Base-by-base conservation (phyloP, 1,140 invertebrate genomes). In the Ceratosolen fusciceps region DNA sequence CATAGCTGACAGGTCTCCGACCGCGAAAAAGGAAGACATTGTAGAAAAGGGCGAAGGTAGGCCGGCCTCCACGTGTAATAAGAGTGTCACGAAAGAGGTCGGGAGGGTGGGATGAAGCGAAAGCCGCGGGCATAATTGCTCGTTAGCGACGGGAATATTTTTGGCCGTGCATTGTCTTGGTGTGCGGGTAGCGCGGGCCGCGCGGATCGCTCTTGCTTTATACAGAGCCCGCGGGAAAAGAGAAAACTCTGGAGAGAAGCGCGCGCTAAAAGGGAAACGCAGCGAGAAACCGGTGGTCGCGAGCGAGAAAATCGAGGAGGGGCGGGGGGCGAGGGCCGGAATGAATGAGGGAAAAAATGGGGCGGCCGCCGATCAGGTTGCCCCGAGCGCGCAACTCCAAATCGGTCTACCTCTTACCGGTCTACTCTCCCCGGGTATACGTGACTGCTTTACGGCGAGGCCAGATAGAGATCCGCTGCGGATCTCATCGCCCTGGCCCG, bases 121-220 rank as follows among this genome's bases (percentile, higher is more conserved):
- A 31, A 24, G 77, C 71, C 49, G 34, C 70, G 73, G 24, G 60
- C 8, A 16, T 77, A 77, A 77, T 77, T 77, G 65, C 62, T 77
- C 74, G 65, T 77, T 77, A 77, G 74, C 47, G 74, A 52, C n/a
- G 60, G 16, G 31, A 49, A 56, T 34, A 43, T 62, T 62, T n/a
- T n/a, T 52, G 43, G 60, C 7, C 37, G 24, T 24, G 62, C 74
- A 76, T 67, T 76, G 47, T 76, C 71, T 74, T 24, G 56, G 34
- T 56, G 21, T 34, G 58, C 21, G 24, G 9, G 34, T 21, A 29
- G 21, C 4, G n/a, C 1, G 9, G 0, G 2, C 19, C 3, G 49
- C 34, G 9, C 10, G 16, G 12, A 24, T n/a, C 31, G 31, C 21
- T 34, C 4, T 47, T 72, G 12, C 9, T n/a, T n/a, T n/a, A n/a